Conservation (phyloP, 2,888 invertebrate genomes). For the Dromius quadrimaculatus region DNA sequence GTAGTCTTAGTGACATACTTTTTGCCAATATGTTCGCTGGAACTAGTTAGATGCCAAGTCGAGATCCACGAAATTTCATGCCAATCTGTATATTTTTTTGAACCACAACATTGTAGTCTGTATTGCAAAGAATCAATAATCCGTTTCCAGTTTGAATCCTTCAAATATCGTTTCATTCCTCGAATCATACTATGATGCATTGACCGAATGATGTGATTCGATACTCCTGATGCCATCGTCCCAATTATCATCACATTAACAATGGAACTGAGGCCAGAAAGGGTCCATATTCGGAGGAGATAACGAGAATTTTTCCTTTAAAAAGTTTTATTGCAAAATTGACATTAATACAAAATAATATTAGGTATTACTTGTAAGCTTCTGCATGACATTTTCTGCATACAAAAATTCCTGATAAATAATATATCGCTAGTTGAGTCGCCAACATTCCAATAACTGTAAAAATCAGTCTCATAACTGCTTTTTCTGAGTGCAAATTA, state of each 20-base stretch:
- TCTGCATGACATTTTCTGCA: slow-evolving; percentile 63
- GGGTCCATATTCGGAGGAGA: slow-evolving; percentile 63
- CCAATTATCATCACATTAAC: slow-evolving; percentile 62
- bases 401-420: slow-evolving; percentile 63
- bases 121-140: slow-evolving; percentile 72
- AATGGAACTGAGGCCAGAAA: slow-evolving; percentile 62
- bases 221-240: slow-evolving; percentile 61
- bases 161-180: slow-evolving; percentile 72
- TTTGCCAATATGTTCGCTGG: slow-evolving; percentile 7
- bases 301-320: slow-evolving; percentile 64
- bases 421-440: slow-evolving; percentile 62
- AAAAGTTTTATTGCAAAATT: slow-evolving; percentile 51
- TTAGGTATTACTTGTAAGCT: slow-evolving; percentile 63
- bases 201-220: slow-evolving; percentile 63
- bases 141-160: slow-evolving; percentile 71
- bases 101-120: slow-evolving; percentile 71
- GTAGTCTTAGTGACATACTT: too few species aligned
- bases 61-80: slow-evolving; percentile 73
- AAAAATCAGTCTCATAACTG: slow-evolving; percentile 65
- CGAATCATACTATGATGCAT: slow-evolving; percentile 69
- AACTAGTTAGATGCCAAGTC: slow-evolving; percentile 65
- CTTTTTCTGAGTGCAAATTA: slow-evolving; percentile 63
- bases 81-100: slow-evolving; percentile 71
- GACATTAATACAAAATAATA: background rate
- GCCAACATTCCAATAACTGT: slow-evolving; percentile 63